phyloP scores from a whole-genome alignment of 2,113 vertebrate genomes.

The Oryzias woworae region DNA sequence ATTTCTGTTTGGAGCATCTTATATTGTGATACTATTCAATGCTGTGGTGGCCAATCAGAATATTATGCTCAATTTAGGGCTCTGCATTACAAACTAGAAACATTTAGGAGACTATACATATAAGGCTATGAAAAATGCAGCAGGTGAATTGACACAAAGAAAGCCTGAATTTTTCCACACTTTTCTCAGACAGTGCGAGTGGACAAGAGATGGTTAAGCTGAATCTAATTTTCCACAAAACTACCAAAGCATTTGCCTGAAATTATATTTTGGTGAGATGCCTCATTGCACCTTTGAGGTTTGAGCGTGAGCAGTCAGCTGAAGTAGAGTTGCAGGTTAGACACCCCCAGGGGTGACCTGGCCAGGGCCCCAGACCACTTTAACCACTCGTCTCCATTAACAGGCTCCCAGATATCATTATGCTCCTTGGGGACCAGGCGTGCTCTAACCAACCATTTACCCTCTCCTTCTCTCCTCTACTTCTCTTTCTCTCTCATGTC shows the following conservation, averaged over 20 bases:
- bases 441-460: conserved; percentile 72
- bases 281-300: conserved; percentile 40
- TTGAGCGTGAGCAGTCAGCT: conserved; percentile 25
- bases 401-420: conserved; percentile 71
- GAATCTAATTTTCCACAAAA: conserved; percentile 29
- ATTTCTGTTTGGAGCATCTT: too few relatives aligned
- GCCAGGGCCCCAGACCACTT: conserved; percentile 67
- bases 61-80: too few relatives aligned
- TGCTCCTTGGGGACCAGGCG: conserved; percentile 63
- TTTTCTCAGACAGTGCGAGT: too few relatives aligned
- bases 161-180: not conserved
- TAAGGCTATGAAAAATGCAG: not conserved
- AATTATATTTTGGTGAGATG: conserved; percentile 43
- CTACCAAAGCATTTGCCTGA: conserved; percentile 34
- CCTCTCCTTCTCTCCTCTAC: conserved; percentile 66
- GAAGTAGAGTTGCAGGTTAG: conserved; percentile 59
- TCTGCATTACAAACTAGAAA: too few relatives aligned
- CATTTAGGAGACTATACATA: not conserved
- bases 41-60: not conserved
- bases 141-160: not conserved
- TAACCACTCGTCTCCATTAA: conserved; percentile 74
- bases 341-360: conserved; percentile 67
- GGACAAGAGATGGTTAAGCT: not conserved
- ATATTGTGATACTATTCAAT: too few relatives aligned
- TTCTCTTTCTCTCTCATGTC: conserved; percentile 40